Percentiles rank a stretch among this genome's conserved stretches.
Conservation (phyloP, 2,797 vertebrate species). For the Taeniopygia guttata region DNA sequence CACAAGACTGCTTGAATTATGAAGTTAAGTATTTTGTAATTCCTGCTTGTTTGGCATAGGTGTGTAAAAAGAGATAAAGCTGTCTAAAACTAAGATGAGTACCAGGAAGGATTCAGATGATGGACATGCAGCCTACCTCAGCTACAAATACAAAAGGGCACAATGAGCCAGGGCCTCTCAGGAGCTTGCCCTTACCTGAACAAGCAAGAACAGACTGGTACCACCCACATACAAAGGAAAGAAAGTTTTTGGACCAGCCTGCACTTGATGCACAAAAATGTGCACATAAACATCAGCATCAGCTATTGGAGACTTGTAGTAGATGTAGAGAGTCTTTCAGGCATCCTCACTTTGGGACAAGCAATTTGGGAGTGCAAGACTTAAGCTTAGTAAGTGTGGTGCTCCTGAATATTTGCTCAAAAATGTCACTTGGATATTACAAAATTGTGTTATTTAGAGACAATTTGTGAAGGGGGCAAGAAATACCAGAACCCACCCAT, state of each 20-base stretch:
- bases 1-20: background rate
- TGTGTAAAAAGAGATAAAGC: background rate
- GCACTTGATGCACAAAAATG: background rate
- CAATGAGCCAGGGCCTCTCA: accelerated
- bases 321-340: background rate
- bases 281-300: background rate
- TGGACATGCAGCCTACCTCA: background rate
- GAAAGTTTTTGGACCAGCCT: background rate
- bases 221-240: background rate
- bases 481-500: background rate
- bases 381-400: background rate
- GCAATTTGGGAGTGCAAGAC: background rate
- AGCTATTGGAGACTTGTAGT: background rate
- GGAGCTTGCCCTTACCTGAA: background rate
- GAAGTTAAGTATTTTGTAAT: background rate
- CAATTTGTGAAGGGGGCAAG: background rate
- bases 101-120: background rate
- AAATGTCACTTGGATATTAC: background rate
- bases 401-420: background rate
- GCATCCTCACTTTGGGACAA: background rate
- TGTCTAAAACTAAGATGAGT: background rate
- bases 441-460: background rate
- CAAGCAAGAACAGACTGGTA: background rate
- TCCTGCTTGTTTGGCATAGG: background rate
- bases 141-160: accelerated